phyloP scores from a whole-genome alignment of 2,113 vertebrate species.

The Channa maculata region DNA sequence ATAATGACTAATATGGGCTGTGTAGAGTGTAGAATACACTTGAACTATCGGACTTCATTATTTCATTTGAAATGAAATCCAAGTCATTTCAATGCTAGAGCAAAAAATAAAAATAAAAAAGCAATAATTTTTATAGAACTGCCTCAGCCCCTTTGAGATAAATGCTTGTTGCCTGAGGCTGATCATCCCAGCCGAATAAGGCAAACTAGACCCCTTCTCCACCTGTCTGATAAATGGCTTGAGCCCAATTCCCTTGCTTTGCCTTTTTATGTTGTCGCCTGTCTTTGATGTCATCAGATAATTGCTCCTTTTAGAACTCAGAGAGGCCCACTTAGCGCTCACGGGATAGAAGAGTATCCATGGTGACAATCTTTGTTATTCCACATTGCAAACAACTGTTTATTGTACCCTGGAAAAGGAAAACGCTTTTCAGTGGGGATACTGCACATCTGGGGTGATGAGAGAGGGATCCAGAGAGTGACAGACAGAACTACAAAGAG shows the following conservation, averaged over 20 bases:
- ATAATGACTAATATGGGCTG: too few relatives aligned
- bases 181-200: constrained; percentile 43
- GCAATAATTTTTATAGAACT: constrained; percentile 27
- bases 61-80: constrained; percentile 33
- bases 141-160: constrained; percentile 27
- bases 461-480: constrained; percentile 26
- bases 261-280: constrained; percentile 66
- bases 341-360: constrained; percentile 71
- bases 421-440: constrained; percentile 55
- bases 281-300: constrained; percentile 84
- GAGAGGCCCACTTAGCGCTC: constrained; percentile 70
- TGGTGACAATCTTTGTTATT: constrained; percentile 79
- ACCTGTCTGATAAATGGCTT: constrained; percentile 66
- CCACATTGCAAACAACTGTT: constrained; percentile 66
- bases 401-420: constrained; percentile 61
- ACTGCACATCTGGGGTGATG: constrained; percentile 62
- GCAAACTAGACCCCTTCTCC: constrained; percentile 40
- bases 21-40: background rate
- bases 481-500: constrained; percentile 1
- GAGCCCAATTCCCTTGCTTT: constrained; percentile 57
- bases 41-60: constrained; percentile 3
- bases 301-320: constrained; percentile 82
- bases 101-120: too few relatives aligned
- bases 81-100: constrained; percentile 34
- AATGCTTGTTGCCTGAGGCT: constrained; percentile 33